Evolutionary conservation across 2,797 vertebrate species (phyloP).

Genomic region (Sebastolobus alascanus): DNA sequence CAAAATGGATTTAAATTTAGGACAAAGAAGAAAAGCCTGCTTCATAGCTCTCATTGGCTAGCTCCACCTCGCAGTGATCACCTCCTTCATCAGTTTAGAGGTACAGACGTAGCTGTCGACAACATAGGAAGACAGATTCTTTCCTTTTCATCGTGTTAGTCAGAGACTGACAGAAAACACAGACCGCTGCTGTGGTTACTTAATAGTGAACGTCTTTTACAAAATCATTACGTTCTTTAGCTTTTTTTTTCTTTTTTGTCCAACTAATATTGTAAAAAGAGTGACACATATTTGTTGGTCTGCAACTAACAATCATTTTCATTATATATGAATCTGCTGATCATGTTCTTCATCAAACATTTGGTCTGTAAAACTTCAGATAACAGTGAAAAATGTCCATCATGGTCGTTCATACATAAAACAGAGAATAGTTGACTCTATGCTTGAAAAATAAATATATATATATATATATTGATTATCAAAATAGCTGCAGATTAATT

Average conservation of each 20-base stretch:
- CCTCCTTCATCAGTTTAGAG: constrained; percentile 25
- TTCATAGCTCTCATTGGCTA: neutral
- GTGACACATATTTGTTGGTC: neutral
- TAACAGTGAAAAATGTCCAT: too few relatives aligned
- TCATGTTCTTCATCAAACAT: neutral
- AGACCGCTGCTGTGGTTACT: constrained; percentile 15
- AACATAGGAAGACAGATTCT: constrained; percentile 49
- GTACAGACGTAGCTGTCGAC: constrained; percentile 80
- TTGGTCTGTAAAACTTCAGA: neutral
- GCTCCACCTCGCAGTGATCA: constrained; percentile 10
- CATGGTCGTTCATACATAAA: too few relatives aligned
- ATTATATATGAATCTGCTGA: neutral
- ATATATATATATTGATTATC: neutral
- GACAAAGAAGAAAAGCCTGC: neutral
- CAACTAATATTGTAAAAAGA: neutral
- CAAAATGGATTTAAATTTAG: constrained; percentile 4
- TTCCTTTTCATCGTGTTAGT: constrained; percentile 13
- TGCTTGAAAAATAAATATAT: neutral
- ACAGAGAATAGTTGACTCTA: too few relatives aligned
- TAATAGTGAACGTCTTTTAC: neutral
- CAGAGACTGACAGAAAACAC: constrained; percentile 7
- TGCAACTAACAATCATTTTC: neutral
- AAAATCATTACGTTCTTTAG: neutral
- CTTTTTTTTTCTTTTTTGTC: neutral
- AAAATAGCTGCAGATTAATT: neutral